Evolutionary conservation across 2,113 vertebrate genomes (phyloP).

Genomic region (Petroica traversi): DNA sequence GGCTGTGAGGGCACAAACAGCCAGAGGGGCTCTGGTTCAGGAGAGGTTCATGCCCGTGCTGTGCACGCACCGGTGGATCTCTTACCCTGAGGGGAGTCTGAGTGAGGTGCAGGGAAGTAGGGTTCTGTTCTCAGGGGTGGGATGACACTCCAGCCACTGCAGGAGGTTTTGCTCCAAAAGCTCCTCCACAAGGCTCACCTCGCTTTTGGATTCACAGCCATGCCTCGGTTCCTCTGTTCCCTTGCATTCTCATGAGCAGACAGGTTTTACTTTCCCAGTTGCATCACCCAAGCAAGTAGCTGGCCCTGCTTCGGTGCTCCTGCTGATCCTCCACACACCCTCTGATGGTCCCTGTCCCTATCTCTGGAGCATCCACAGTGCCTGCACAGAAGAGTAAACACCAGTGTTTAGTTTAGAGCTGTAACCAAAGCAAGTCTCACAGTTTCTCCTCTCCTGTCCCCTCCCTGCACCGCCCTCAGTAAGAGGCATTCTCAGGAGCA

Average conservation of each 20-base stretch:
- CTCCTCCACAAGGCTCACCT: rapidly evolving
- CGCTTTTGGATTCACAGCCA: rapidly evolving
- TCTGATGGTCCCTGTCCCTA: rapidly evolving
- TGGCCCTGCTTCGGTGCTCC: background rate
- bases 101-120: background rate
- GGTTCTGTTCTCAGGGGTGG: background rate
- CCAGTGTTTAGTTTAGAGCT: background rate
- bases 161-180: background rate
- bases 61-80: background rate
- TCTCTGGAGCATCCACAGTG: background rate
- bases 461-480: background rate
- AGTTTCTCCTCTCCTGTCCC: background rate
- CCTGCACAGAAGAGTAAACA: background rate
- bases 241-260: rapidly evolving
- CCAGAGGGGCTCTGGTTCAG: background rate
- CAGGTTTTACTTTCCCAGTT: background rate
- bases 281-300: rapidly evolving
- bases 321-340: rapidly evolving
- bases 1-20: background rate
- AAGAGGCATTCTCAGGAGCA: background rate
- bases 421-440: background rate
- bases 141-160: rapidly evolving
- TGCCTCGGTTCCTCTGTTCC: background rate
- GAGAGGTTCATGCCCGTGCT: background rate
- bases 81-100: background rate